Conservation (phyloP, 64 coral and sea anemone genomes). For the Pocillopora verrucosa region DNA sequence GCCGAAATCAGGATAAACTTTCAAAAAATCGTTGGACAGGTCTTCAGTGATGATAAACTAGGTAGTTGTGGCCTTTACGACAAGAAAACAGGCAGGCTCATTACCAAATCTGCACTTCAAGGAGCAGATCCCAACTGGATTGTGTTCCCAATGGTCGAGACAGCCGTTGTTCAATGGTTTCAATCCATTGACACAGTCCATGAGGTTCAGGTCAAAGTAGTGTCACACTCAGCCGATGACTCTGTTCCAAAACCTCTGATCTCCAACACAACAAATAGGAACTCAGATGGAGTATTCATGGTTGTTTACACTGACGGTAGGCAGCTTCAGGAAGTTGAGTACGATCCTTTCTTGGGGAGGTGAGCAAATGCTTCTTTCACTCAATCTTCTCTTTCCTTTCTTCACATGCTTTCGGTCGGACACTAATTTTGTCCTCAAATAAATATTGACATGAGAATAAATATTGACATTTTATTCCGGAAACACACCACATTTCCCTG, state of each 20-base stretch:
- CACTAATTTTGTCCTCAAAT: neutral
- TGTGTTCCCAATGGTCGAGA: neutral
- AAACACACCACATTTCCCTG: too few species aligned
- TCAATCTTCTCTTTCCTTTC: neutral
- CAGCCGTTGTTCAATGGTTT: neutral
- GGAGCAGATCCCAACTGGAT: neutral
- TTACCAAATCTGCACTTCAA: neutral
- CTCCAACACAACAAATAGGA: too few species aligned
- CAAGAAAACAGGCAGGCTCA: neutral
- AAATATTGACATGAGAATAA: too few species aligned
- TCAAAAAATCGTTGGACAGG: neutral
- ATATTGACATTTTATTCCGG: too few species aligned
- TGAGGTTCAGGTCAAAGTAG: neutral
- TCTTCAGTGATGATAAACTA: neutral
- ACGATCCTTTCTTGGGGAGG: neutral
- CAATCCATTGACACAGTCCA: neutral
- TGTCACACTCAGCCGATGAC: neutral
- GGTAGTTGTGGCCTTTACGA: neutral
- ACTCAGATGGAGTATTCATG: neutral
- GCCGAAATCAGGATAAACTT: neutral
- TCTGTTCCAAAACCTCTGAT: neutral
- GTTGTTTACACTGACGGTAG: neutral
- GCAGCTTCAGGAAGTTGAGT: neutral
- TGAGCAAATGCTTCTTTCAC: neutral
- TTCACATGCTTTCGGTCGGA: neutral